phyloP scores from a whole-genome alignment of 23 tunicate genomes.

The Pegea sp. region DNA sequence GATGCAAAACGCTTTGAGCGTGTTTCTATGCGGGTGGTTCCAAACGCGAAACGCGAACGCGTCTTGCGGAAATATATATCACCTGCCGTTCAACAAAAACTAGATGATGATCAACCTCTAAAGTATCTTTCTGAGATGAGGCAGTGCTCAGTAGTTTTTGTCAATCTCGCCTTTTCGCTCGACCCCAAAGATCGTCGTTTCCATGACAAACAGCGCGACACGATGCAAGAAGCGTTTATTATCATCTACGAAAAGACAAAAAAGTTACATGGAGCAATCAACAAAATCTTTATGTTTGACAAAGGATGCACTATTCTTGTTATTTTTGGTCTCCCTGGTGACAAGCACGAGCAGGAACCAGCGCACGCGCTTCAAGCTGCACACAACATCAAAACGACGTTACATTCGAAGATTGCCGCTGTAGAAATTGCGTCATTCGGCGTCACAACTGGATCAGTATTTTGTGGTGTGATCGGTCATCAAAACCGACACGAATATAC shows the following conservation, averaged over 20 bases:
- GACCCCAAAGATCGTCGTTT: constrained; percentile 40
- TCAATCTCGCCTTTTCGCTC: constrained; percentile 61
- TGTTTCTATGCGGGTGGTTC: constrained; percentile 16
- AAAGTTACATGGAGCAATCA: constrained; percentile 61
- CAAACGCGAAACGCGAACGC: constrained; percentile 22
- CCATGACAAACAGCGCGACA: constrained; percentile 47
- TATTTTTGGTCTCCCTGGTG: constrained; percentile 93
- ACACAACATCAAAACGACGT: constrained; percentile 19
- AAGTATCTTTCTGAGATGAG: constrained; percentile 83
- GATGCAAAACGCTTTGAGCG: constrained; percentile 6
- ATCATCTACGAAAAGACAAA: constrained; percentile 12
- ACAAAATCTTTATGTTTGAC: constrained; percentile 98
- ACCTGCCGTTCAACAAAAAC: constrained; percentile 53
- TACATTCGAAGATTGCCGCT: constrained; percentile 6
- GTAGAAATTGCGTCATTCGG: constrained; percentile 43
- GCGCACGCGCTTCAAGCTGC: constrained; percentile 94
- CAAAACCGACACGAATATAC: constrained; percentile 91
- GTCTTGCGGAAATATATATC: constrained; percentile 51
- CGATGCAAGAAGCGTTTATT: constrained; percentile 48
- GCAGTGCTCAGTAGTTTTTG: constrained; percentile 71
- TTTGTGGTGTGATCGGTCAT: constrained; percentile 97
- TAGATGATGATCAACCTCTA: constrained; percentile 77
- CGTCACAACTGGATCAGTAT: constrained; percentile 80
- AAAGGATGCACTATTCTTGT: constrained; percentile 92
- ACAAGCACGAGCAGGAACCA: constrained; percentile 94